A percentile compares a stretch with the other conserved stretches of the same genome.
These are phyloP conservation scores for Listronotus oregonensis DNA, from an alignment of 1,140 invertebrate species.

Conservation along the genomic window DNA sequence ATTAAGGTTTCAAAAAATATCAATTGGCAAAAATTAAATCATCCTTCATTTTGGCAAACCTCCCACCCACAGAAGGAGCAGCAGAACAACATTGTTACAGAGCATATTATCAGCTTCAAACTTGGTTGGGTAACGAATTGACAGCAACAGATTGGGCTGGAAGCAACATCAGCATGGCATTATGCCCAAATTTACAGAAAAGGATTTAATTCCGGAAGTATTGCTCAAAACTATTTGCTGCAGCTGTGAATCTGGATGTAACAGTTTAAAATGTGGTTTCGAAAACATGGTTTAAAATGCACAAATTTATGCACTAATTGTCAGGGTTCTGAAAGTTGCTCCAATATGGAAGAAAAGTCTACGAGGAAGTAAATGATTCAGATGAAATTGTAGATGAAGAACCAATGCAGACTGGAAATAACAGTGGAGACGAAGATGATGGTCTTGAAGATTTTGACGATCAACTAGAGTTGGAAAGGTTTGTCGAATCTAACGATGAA, in stretches of 20 bases:
- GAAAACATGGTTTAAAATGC: constrained; percentile 6
- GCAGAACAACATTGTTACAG: constrained; percentile 26
- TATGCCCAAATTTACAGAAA: constrained; percentile 25
- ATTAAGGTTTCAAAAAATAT: no score
- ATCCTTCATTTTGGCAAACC: not conserved
- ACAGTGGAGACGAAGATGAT: no score
- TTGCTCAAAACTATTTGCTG: constrained; percentile 21
- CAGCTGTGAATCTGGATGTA: constrained; percentile 18
- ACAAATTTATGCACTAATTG: constrained; percentile 13
- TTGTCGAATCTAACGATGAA: no score
- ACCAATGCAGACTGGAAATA: no score
- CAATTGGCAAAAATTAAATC: not conserved
- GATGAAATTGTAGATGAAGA: not conserved
- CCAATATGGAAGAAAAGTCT: not conserved
- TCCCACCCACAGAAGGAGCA: constrained; percentile 24
- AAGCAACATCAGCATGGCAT: not conserved
- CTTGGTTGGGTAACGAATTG: constrained; percentile 15
- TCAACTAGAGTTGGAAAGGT: no score
- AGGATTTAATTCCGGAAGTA: constrained; percentile 10
- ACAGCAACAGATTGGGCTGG: constrained; percentile 11
- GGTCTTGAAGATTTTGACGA: no score
- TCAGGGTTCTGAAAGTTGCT: constrained; percentile 3
- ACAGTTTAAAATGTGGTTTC: constrained; percentile 3
- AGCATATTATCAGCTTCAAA: constrained; percentile 27
- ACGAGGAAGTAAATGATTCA: not conserved